phyloP scores from a whole-genome alignment of 2,797 vertebrate species.

The Malacoctenus gilli region DNA sequence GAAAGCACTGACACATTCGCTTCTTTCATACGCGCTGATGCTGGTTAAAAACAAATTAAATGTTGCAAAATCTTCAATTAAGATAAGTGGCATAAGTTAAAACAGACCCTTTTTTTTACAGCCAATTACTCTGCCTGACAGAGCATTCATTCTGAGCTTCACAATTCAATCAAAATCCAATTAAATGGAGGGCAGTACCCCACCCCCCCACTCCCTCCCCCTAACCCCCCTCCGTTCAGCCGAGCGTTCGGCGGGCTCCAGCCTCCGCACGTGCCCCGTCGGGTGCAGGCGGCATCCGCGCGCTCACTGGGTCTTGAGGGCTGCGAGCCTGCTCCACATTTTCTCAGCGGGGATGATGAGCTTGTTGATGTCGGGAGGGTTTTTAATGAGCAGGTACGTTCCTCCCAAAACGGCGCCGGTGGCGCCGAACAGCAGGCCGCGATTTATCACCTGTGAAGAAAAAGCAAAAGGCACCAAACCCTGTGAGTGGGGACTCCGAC shows the following conservation, averaged over 20 bases:
- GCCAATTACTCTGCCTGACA: slow-evolving; percentile 16
- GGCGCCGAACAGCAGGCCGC: slow-evolving; percentile 78
- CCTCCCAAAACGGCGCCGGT: slow-evolving; percentile 67
- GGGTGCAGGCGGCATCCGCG: slow-evolving; percentile 8
- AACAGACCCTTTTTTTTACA: neutral
- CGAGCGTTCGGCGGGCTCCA: slow-evolving; percentile 7
- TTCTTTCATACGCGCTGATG: too few species aligned
- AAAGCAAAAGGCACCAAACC: too few species aligned
- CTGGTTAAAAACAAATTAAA: too few species aligned
- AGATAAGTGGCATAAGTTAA: slow-evolving; percentile 2
- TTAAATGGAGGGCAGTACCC: neutral
- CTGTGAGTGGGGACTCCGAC: neutral
- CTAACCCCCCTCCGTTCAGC: slow-evolving; percentile 8
- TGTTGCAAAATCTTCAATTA: slow-evolving; percentile 6
- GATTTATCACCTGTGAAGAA: slow-evolving; percentile 84
- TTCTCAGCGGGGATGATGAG: slow-evolving; percentile 57
- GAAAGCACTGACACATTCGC: too few species aligned
- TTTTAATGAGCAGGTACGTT: slow-evolving; percentile 77
- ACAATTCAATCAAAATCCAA: slow-evolving; percentile 32
- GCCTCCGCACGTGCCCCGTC: neutral
- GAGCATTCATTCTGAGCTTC: slow-evolving; percentile 16
- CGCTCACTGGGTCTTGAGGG: slow-evolving; percentile 59
- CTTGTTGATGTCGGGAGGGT: slow-evolving; percentile 55
- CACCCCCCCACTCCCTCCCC: too few species aligned
- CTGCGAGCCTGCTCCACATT: slow-evolving; percentile 71